These are phyloP conservation scores for Masnerella sp. DNA, from an alignment of 2,888 invertebrate species.

Conservation along the genomic window DNA sequence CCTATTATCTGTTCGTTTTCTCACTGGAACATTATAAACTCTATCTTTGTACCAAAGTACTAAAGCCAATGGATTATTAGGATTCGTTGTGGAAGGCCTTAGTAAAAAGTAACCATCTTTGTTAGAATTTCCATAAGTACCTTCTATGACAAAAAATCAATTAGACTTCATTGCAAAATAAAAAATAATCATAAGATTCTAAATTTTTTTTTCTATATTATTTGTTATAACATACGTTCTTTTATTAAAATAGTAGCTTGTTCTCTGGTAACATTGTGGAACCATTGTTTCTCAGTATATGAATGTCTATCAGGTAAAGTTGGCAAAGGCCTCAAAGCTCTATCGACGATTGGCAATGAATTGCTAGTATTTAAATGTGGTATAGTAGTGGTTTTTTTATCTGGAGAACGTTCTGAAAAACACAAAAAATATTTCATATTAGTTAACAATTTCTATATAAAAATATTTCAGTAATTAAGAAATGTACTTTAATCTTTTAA, in stretches of 20 bases:
- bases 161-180: conserved; percentile 1
- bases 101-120: conserved; percentile 75
- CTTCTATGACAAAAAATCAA: conserved; percentile 58
- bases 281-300: conserved; percentile 73
- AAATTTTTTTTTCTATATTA: no score
- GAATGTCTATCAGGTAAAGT: conserved; percentile 70
- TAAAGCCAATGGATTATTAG: conserved; percentile 76
- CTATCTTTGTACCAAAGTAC: conserved; percentile 75
- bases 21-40: conserved; percentile 76
- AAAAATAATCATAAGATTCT: conserved; percentile 5
- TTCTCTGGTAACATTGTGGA: conserved; percentile 73
- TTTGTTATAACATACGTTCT: conserved; percentile 67
- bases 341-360: conserved; percentile 67
- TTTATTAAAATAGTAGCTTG: conserved; percentile 71
- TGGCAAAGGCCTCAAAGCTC: conserved; percentile 72
- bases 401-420: conserved; percentile 71
- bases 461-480: no score
- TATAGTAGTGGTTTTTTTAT: conserved; percentile 72
- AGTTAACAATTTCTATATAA: not conserved
- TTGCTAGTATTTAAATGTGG: conserved; percentile 69
- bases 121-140: conserved; percentile 68
- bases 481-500: no score
- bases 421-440: not conserved
- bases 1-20: conserved; percentile 75
- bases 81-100: conserved; percentile 74